Evolutionary conservation across 2,888 invertebrate species (phyloP).

Genomic region (Megamerina dolium): DNA sequence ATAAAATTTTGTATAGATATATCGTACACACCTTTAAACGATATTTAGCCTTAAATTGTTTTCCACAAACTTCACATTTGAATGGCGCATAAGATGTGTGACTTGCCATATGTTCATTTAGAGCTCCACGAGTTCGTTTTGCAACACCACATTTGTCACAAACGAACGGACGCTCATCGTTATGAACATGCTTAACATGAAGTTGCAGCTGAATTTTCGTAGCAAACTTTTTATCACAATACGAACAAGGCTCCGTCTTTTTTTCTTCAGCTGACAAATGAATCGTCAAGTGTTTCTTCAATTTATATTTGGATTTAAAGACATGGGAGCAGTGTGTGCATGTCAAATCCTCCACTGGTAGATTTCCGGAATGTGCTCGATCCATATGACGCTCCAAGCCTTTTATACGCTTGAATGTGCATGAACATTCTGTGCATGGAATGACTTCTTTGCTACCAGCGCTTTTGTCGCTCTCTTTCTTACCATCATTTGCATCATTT

Average conservation of each 20-base stretch:
- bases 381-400: constrained; percentile 18
- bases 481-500: neutral
- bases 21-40: constrained; percentile 31
- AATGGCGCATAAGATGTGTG: constrained; percentile 51
- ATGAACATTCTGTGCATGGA: constrained; percentile 25
- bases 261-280: constrained; percentile 31
- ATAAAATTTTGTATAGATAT: too few species aligned
- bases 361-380: constrained; percentile 19
- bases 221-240: constrained; percentile 28
- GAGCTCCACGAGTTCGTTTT: constrained; percentile 50
- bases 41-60: constrained; percentile 42
- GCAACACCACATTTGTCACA: constrained; percentile 51
- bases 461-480: too few species aligned
- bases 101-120: constrained; percentile 51
- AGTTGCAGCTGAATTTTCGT: constrained; percentile 29
- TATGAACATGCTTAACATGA: constrained; percentile 39
- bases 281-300: constrained; percentile 22
- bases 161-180: constrained; percentile 47
- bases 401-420: constrained; percentile 19
- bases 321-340: constrained; percentile 24
- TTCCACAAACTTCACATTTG: constrained; percentile 46
- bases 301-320: constrained; percentile 18
- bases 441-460: constrained; percentile 8
- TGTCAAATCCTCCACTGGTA: constrained; percentile 14
- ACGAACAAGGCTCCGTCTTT: constrained; percentile 29